Percentiles rank a stretch among this genome's conserved stretches.
Evolutionary conservation across 2,888 invertebrate species (phyloP).

Genomic region (Panzeria rudis): DNA sequence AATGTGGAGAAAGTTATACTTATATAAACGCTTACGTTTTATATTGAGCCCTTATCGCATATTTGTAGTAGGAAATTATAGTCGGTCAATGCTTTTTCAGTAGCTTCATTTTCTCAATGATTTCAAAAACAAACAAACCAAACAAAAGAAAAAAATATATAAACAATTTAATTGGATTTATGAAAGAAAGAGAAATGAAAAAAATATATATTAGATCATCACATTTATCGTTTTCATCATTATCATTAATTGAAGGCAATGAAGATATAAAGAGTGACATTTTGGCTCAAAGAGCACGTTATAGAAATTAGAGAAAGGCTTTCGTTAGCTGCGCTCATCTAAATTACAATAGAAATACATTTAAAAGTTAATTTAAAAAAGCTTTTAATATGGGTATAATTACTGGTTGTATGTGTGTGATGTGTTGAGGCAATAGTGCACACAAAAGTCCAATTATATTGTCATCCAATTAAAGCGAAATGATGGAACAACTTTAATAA

Average conservation of each 20-base stretch:
- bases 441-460: too few species aligned
- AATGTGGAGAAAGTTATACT: too few species aligned
- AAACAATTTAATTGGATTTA: constrained; percentile 36
- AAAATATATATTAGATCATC: constrained; percentile 48
- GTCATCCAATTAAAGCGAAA: too few species aligned
- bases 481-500: too few species aligned
- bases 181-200: constrained; percentile 12
- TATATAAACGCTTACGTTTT: too few species aligned
- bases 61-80: background rate
- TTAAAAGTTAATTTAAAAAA: constrained; percentile 12
- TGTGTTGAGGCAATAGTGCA: too few species aligned
- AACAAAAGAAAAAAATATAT: constrained; percentile 30
- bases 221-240: constrained; percentile 26
- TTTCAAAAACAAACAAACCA: constrained; percentile 35
- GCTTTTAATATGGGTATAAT: constrained; percentile 7
- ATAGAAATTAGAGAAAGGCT: constrained; percentile 48
- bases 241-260: constrained; percentile 2
- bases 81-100: background rate
- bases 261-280: background rate
- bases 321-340: constrained; percentile 28
- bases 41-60: background rate
- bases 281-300: constrained; percentile 1
- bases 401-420: background rate
- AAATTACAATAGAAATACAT: constrained; percentile 15
- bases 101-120: constrained; percentile 1